Conservation (phyloP, 2,797 vertebrate species). For the Pampus argenteus region DNA sequence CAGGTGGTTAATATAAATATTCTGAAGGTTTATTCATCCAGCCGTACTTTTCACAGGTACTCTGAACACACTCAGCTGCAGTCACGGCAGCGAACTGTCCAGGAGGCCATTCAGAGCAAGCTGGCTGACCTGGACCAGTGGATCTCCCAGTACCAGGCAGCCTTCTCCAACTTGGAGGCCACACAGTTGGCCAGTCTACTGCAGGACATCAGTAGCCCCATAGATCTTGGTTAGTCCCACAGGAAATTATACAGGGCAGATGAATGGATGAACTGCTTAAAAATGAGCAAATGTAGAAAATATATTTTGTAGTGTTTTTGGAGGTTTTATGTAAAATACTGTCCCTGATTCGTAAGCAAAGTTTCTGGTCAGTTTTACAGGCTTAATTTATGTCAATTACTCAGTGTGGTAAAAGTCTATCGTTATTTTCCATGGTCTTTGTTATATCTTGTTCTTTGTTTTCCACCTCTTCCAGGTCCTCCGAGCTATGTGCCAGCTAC, state of each 20-base stretch:
- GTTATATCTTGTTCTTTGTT: neutral
- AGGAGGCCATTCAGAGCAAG: conserved; percentile 97
- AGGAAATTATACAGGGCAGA: neutral
- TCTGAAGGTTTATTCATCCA: neutral
- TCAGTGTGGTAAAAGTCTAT: neutral
- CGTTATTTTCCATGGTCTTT: neutral
- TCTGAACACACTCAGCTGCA: conserved; percentile 97
- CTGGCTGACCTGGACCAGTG: conserved; percentile 96
- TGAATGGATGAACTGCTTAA: neutral
- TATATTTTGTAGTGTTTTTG: neutral
- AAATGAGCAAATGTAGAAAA: too few relatives aligned
- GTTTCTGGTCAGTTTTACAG: neutral
- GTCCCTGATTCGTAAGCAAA: neutral
- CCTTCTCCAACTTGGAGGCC: conserved; percentile 94
- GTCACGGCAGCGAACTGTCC: conserved; percentile 93
- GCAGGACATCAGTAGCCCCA: conserved; percentile 96
- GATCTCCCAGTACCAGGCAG: conserved; percentile 97
- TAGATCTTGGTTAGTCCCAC: conserved; percentile 90
- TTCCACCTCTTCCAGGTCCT: conserved; percentile 84
- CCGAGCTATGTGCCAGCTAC: conserved; percentile 98
- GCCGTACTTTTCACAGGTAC: conserved; percentile 83
- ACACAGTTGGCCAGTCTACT: conserved; percentile 96
- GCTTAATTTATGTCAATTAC: neutral
- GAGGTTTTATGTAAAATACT: neutral
- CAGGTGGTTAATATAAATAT: neutral